Evolutionary conservation across 2,888 invertebrate genomes (phyloP).

Genomic region (Leptogaster cylindrica): DNA sequence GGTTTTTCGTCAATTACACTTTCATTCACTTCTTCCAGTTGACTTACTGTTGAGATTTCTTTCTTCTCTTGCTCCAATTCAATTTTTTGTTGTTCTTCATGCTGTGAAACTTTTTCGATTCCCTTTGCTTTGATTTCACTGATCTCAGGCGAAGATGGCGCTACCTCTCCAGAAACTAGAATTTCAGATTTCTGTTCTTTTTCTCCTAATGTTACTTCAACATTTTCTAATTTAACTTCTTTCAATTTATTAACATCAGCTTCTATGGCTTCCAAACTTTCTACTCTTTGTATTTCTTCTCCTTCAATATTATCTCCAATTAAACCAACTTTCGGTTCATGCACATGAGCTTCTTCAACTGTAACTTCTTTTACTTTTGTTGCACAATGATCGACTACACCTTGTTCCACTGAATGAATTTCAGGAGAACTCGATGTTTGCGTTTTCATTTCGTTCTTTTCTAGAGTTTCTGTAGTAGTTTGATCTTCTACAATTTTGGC

Average conservation of each 20-base stretch:
- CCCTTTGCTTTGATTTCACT: constrained; percentile 3
- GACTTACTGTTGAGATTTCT: too few species aligned
- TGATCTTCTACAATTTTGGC: constrained; percentile 24
- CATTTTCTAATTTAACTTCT: constrained; percentile 12
- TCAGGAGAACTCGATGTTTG: too few species aligned
- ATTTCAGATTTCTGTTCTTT: not conserved
- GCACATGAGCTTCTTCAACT: not conserved
- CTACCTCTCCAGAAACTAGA: not conserved
- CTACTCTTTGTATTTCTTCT: not conserved
- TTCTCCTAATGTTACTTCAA: not conserved
- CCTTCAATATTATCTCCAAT: not conserved
- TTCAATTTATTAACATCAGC: constrained; percentile 1
- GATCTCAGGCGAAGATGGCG: constrained; percentile 30
- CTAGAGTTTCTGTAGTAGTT: too few species aligned
- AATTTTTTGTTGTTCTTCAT: too few species aligned
- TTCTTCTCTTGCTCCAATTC: too few species aligned
- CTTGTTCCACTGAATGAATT: too few species aligned
- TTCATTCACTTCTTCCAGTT: too few species aligned
- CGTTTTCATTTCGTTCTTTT: constrained; percentile 44
- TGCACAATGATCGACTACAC: constrained; percentile 42
- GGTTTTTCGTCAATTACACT: too few species aligned
- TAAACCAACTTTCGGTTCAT: too few species aligned
- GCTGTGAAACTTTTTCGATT: not conserved
- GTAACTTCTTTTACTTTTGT: not conserved
- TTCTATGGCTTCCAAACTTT: not conserved